Conservation (phyloP, 2,797 vertebrate genomes). For the Silurus aristotelis region DNA sequence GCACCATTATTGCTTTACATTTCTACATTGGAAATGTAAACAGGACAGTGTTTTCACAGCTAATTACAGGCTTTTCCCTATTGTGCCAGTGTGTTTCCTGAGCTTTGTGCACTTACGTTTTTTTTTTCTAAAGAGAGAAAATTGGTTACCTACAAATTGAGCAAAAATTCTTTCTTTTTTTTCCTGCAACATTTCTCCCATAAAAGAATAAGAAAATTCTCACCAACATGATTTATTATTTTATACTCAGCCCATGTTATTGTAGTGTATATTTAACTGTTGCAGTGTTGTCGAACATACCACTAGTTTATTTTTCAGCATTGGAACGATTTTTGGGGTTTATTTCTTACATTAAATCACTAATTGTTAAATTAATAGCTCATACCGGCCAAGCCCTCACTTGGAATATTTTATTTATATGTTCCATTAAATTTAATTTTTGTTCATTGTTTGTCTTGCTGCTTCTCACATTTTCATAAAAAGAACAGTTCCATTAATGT, state of each 20-base stretch:
- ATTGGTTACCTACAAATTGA: background rate
- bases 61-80: background rate
- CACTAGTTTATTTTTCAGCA: background rate
- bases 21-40: background rate
- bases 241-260: background rate
- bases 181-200: background rate
- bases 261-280: conserved; percentile 1
- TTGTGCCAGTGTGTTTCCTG: background rate
- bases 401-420: background rate
- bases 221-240: background rate
- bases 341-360: background rate
- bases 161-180: background rate
- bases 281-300: background rate
- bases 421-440: background rate
- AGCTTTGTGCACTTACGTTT: background rate
- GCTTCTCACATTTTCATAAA: background rate
- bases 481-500: conserved; percentile 12
- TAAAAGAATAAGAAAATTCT: background rate
- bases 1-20: background rate
- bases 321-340: background rate
- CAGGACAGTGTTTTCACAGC: background rate
- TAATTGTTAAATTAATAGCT: background rate
- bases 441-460: background rate
- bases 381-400: background rate
- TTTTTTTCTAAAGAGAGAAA: background rate